These are phyloP conservation scores for Brienomyrus longianalis DNA, from an alignment of 2,113 vertebrate species.

Conservation along the genomic window DNA sequence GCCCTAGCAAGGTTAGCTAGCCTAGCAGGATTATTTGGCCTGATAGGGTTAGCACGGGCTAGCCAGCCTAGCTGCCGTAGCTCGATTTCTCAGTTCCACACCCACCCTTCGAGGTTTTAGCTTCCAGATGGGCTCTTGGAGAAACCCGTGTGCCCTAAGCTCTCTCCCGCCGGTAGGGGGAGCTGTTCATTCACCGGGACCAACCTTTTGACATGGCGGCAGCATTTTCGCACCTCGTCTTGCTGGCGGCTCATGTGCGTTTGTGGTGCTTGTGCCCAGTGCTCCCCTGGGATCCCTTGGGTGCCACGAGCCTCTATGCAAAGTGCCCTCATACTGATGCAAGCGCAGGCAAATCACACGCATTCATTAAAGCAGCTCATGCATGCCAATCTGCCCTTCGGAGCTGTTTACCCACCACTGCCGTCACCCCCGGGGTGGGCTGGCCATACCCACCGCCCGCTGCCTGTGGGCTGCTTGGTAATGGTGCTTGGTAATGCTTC, in stretches of 20 bases:
- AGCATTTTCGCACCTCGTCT: background rate
- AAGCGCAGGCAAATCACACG: constrained; percentile 40
- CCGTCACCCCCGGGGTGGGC: background rate
- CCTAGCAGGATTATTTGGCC: background rate
- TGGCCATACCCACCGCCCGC: background rate
- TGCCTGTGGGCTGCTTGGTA: constrained; percentile 36
- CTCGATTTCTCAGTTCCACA: background rate
- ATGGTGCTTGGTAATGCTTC: constrained; percentile 41
- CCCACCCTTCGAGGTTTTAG: background rate
- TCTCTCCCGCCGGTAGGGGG: background rate
- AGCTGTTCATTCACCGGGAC: background rate
- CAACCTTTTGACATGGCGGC: background rate
- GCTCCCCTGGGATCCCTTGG: background rate
- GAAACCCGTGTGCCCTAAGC: background rate
- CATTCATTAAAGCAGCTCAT: constrained; percentile 59
- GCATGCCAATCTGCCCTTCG: constrained; percentile 33
- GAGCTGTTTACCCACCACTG: background rate
- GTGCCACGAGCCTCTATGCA: background rate
- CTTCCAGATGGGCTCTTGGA: background rate
- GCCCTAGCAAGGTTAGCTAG: background rate
- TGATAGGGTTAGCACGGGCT: background rate
- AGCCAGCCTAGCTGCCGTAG: background rate
- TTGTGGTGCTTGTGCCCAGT: background rate
- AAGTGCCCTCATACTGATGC: constrained; percentile 19
- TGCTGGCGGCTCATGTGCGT: background rate